phyloP scores from a whole-genome alignment of 2,113 vertebrate genomes.

The Carettochelys insculpta region DNA sequence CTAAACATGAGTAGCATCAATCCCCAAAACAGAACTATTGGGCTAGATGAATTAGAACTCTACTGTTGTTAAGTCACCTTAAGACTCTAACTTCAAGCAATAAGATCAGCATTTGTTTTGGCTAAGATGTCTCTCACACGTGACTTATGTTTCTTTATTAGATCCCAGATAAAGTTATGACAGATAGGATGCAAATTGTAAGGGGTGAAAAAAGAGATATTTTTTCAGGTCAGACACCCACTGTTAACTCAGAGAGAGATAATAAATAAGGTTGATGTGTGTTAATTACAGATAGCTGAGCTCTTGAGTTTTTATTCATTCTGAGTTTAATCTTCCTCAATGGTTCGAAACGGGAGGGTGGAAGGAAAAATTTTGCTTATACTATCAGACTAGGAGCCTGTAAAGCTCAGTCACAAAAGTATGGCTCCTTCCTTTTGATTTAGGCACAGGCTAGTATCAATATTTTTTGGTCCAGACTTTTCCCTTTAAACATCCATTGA shows the following conservation, averaged over 20 bases:
- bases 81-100: not conserved
- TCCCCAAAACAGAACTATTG: not conserved
- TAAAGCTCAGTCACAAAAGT: not conserved
- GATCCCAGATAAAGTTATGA: not conserved
- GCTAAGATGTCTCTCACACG: not conserved
- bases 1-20: not conserved
- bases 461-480: rapidly evolving
- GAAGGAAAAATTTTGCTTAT: not conserved
- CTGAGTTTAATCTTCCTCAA: not conserved
- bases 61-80: not conserved
- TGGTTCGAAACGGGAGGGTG: not conserved
- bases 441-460: not conserved
- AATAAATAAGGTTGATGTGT: slow-evolving; percentile 8
- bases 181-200: not conserved
- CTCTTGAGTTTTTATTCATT: slow-evolving; percentile 25
- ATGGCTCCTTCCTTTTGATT: not conserved
- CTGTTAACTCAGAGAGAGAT: not conserved
- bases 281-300: not conserved
- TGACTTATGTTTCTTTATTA: not conserved
- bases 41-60: rapidly evolving
- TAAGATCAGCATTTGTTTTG: not conserved
- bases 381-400: rapidly evolving
- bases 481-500: not conserved
- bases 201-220: not conserved
- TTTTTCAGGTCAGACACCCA: slow-evolving; percentile 20